These are phyloP conservation scores for Sitobion miscanthi DNA, from an alignment of 1,140 invertebrate species.

Conservation along the genomic window DNA sequence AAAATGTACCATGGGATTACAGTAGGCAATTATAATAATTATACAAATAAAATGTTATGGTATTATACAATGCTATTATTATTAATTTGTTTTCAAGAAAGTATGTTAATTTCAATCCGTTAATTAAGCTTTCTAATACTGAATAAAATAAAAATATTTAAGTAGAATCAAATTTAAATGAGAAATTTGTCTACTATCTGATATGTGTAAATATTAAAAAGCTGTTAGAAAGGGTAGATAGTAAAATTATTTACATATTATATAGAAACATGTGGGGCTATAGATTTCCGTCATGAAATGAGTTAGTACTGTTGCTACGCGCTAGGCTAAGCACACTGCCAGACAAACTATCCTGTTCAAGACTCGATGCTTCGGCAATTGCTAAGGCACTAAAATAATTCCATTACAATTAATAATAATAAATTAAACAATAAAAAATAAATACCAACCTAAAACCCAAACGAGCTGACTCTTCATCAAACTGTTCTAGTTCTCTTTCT, in stretches of 20 bases:
- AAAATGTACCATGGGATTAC: constrained; percentile 41
- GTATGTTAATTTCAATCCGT: constrained; percentile 48
- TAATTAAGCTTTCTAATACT: constrained; percentile 54
- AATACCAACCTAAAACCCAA: constrained; percentile 83
- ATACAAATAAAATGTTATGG: constrained; percentile 40
- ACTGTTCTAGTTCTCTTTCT: constrained; percentile 86
- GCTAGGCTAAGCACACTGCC: constrained; percentile 93
- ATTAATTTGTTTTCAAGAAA: constrained; percentile 42
- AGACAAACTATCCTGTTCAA: constrained; percentile 87
- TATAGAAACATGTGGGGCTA: constrained; percentile 63
- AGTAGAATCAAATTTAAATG: constrained; percentile 52
- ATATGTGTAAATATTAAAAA: constrained; percentile 56
- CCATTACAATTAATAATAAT: constrained; percentile 56
- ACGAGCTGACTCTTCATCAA: constrained; percentile 91
- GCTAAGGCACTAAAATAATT: constrained; percentile 78
- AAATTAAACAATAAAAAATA: not conserved
- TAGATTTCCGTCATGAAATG: constrained; percentile 84
- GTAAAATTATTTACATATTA: constrained; percentile 29
- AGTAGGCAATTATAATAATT: constrained; percentile 22
- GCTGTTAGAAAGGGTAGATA: constrained; percentile 44
- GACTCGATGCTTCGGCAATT: constrained; percentile 85
- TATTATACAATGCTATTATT: constrained; percentile 46
- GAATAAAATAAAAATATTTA: constrained; percentile 50
- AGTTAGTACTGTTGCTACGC: constrained; percentile 90
- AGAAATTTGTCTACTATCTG: constrained; percentile 47